Evolutionary conservation across 2,113 vertebrate species (phyloP).

Genomic region (Callospermophilus lateralis): DNA sequence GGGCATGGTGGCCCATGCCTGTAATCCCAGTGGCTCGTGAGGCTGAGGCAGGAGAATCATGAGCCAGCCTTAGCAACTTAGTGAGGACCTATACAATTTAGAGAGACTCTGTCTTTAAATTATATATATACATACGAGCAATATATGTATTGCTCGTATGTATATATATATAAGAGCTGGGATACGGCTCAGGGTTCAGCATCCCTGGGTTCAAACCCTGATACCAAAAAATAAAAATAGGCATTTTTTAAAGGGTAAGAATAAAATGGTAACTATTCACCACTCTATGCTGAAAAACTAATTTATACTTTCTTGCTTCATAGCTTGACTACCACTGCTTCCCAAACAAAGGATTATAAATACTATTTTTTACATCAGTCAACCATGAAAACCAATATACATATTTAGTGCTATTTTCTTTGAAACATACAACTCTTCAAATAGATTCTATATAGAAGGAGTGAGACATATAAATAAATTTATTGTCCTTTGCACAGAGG

Average conservation of each 20-base stretch:
- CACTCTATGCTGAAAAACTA: background rate
- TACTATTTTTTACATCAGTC: background rate
- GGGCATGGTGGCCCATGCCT: too few relatives aligned
- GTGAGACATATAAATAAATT: background rate
- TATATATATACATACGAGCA: too few relatives aligned
- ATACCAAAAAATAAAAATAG: too few relatives aligned
- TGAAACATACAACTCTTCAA: constrained; percentile 5
- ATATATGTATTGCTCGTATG: too few relatives aligned
- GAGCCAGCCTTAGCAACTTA: too few relatives aligned
- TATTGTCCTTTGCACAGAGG: background rate
- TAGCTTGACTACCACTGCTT: background rate
- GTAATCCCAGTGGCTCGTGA: too few relatives aligned
- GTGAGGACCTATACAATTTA: too few relatives aligned
- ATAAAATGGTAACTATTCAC: background rate
- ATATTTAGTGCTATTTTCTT: background rate
- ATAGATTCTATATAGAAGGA: background rate
- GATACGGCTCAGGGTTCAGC: too few relatives aligned
- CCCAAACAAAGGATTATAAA: background rate
- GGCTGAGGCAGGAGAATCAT: too few relatives aligned
- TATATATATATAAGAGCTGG: too few relatives aligned
- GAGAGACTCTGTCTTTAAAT: too few relatives aligned
- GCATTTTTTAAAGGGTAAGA: background rate
- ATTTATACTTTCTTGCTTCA: background rate
- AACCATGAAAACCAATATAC: background rate
- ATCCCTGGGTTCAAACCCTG: too few relatives aligned